A percentile compares a stretch with the other conserved stretches of the same genome.
phyloP scores from a whole-genome alignment of 1,140 invertebrate species.

The Vollenhovia emeryi region DNA sequence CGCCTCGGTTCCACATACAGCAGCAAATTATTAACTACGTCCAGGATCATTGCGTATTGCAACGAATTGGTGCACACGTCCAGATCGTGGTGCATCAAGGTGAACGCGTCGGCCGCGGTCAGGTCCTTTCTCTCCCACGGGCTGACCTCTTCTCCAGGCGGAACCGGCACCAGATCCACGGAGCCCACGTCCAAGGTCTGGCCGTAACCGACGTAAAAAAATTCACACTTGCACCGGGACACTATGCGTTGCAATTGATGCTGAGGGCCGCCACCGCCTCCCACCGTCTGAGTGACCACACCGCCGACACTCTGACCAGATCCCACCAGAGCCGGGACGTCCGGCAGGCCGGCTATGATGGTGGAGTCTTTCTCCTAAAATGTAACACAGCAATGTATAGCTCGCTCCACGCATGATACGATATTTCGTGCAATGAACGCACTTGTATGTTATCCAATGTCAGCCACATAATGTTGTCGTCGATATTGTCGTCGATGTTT shows the following conservation, averaged over 20 bases:
- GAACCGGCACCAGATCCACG: constrained; percentile 88
- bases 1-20: constrained; percentile 98
- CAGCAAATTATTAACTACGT: constrained; percentile 98
- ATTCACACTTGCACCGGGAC: constrained; percentile 98
- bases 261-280: constrained; percentile 88
- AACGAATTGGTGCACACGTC: constrained; percentile 98
- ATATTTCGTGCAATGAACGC: constrained; percentile 4
- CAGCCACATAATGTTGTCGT: constrained; percentile 98
- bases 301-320: constrained; percentile 98
- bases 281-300: constrained; percentile 96
- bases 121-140: constrained; percentile 91
- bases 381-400: not conserved
- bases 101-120: constrained; percentile 97
- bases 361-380: constrained; percentile 90
- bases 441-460: constrained; percentile 95
- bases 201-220: constrained; percentile 98
- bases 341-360: constrained; percentile 91
- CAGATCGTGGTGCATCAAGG: constrained; percentile 98
- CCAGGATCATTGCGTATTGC: constrained; percentile 97
- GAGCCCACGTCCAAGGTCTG: constrained; percentile 91
- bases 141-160: constrained; percentile 89
- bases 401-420: too few species aligned
- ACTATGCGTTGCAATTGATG: constrained; percentile 97
- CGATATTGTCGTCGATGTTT: constrained; percentile 91
- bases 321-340: constrained; percentile 95